phyloP scores from a whole-genome alignment of 1,140 invertebrate species.

The Belonocnema kinseyi region DNA sequence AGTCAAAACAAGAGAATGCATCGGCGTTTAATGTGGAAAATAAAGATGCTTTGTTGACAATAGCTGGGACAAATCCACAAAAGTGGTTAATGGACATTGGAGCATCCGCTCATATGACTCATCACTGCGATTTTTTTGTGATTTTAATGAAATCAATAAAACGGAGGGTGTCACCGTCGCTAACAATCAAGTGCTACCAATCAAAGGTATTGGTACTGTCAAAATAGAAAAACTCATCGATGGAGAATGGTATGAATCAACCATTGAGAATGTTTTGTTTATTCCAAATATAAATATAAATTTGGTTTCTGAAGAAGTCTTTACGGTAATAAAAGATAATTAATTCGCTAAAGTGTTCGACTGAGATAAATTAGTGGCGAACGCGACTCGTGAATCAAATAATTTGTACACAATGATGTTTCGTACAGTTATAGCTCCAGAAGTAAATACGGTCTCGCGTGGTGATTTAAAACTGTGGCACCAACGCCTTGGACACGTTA shows the following conservation, averaged over 20 bases:
- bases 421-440: no score
- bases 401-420: no score
- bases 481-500: no score
- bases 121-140: not conserved
- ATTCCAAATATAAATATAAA: not conserved
- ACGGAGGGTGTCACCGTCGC: not conserved
- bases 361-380: no score
- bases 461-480: no score
- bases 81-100: not conserved
- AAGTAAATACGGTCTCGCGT: no score
- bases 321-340: not conserved
- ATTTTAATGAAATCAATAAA: not conserved
- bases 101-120: not conserved
- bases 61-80: not conserved
- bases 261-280: not conserved
- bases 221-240: not conserved
- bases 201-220: not conserved
- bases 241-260: not conserved
- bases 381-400: no score
- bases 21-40: not conserved
- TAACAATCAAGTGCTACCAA: not conserved
- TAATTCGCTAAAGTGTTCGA: not conserved
- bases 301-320: no score
- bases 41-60: not conserved
- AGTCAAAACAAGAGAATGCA: not conserved